phyloP scores from a whole-genome alignment of 2,797 vertebrate species.

The Lagocephalus sceleratus region DNA sequence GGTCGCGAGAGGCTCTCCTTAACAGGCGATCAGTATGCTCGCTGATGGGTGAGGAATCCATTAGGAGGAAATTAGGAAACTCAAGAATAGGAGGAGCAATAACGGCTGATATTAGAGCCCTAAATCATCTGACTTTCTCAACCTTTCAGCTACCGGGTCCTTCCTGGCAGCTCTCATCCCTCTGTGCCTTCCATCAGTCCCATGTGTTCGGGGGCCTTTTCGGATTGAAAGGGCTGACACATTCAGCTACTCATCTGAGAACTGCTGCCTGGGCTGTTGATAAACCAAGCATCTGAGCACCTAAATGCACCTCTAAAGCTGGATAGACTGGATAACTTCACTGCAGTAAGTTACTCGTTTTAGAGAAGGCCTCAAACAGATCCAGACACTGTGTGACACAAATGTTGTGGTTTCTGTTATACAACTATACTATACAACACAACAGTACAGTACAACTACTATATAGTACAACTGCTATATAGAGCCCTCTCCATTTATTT shows the following conservation, averaged over 20 bases:
- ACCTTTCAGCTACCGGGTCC: slow-evolving; percentile 36
- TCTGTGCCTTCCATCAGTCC: slow-evolving; percentile 18
- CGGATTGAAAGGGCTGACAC: slow-evolving; percentile 44
- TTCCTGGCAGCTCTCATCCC: slow-evolving; percentile 26
- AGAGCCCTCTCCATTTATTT: too few relatives aligned
- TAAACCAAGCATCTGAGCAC: slow-evolving; percentile 51
- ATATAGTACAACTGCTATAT: too few relatives aligned
- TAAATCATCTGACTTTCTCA: slow-evolving; percentile 66
- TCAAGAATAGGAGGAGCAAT: slow-evolving; percentile 66
- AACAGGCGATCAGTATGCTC: slow-evolving; percentile 64
- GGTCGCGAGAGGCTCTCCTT: slow-evolving; percentile 55
- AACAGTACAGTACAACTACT: too few relatives aligned
- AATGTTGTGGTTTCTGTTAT: too few relatives aligned
- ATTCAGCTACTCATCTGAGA: slow-evolving; percentile 41
- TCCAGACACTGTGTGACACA: not conserved
- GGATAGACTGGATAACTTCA: slow-evolving; percentile 30
- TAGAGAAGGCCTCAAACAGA: slow-evolving; percentile 26
- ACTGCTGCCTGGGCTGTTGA: slow-evolving; percentile 38
- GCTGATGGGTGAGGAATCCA: slow-evolving; percentile 68
- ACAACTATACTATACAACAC: too few relatives aligned
- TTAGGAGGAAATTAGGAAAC: slow-evolving; percentile 67
- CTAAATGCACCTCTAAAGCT: slow-evolving; percentile 34
- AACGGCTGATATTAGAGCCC: slow-evolving; percentile 69
- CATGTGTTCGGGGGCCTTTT: slow-evolving; percentile 43
- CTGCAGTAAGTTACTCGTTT: slow-evolving; percentile 44